phyloP scores from a whole-genome alignment of 2,888 invertebrate species.

The Athalia rosae region DNA sequence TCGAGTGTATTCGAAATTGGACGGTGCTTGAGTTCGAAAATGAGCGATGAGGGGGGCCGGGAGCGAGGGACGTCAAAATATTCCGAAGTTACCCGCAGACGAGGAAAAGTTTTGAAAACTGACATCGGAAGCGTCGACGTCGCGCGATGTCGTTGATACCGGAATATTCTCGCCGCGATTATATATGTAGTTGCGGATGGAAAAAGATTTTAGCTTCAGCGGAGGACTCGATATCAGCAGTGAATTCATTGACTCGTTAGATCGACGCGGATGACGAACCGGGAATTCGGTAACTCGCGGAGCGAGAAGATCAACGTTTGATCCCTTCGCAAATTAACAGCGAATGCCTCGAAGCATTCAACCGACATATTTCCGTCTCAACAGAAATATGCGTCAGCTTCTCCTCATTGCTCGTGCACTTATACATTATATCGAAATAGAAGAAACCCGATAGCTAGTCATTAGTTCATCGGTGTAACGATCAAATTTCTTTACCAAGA shows the following conservation, averaged over 20 bases:
- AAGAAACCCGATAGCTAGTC: slow-evolving; percentile 7
- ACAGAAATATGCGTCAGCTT: slow-evolving; percentile 1
- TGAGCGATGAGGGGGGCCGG: slow-evolving; percentile 13
- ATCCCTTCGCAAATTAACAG: slow-evolving; percentile 28
- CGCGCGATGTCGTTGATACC: too few relatives aligned
- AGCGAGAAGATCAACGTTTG: slow-evolving; percentile 22
- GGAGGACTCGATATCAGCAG: neutral
- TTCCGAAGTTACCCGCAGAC: too few relatives aligned
- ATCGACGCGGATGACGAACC: slow-evolving; percentile 32
- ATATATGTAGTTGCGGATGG: too few relatives aligned
- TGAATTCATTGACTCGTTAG: slow-evolving; percentile 34
- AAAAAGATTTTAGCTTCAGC: too few relatives aligned
- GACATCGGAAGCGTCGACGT: too few relatives aligned
- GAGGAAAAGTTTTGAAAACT: too few relatives aligned
- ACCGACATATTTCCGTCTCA: neutral
- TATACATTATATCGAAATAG: neutral
- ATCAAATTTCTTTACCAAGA: neutral
- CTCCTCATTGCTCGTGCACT: neutral
- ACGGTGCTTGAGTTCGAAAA: neutral
- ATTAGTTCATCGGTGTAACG: slow-evolving; percentile 24
- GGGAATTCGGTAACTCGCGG: slow-evolving; percentile 6
- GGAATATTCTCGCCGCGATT: too few relatives aligned
- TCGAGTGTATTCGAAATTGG: slow-evolving; percentile 32
- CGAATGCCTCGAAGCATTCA: slow-evolving; percentile 9
- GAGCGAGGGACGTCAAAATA: too few relatives aligned